Evolutionary conservation across 2,113 vertebrate genomes (phyloP), one percentile per base, ranked within the genome.

Genomic region (Sardina pilchardus): DNA sequence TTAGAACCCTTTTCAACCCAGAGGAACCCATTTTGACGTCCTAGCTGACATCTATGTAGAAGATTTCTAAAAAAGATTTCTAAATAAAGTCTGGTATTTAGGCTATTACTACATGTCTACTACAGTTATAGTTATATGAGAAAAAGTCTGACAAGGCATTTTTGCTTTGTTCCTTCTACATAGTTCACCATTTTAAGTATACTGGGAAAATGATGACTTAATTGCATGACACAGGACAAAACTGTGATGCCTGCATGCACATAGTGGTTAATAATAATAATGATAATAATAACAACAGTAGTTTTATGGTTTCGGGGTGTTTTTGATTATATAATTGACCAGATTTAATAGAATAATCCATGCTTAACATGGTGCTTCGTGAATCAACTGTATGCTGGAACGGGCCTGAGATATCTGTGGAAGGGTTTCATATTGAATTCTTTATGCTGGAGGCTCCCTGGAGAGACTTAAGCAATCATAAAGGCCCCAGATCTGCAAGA

Each of bases 351-450:
- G 17, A 59, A 8, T 34, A 71, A 71, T 71, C 63, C 63, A 34
- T 71, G 10, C 26, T 71, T 30, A 34, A 34, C 63, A 71, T 12
- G 2, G 6, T 71, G 12, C 71, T 14, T 36, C 0, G n/a, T 17
- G 71, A 78, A 78, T 78, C 34, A 78, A 78, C 12, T 63, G 59
- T n/a, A n/a, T 34, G n/a, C 63, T 71, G 63, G 63, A 6, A 59
- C 2, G 48, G 53, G 19, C 24, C 53, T 67, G 63, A 67, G 63
- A 30, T 67, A 67, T 67, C n/a, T 67, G 19, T n/a, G 63, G 63
- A 26, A 12, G 63, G n/a, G 26, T 67, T 67, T 67, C 26, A 26
- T 67, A 78, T 36, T 34, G 71, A 14, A 17, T 34, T 78, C 71
- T 78, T 36, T 78, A 34, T 78, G 71, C 71, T 34, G 12, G 71